Evolutionary conservation across 1,140 invertebrate genomes (phyloP), one percentile per base, ranked within the genome.

Genomic region (Drosophila takahashii): DNA sequence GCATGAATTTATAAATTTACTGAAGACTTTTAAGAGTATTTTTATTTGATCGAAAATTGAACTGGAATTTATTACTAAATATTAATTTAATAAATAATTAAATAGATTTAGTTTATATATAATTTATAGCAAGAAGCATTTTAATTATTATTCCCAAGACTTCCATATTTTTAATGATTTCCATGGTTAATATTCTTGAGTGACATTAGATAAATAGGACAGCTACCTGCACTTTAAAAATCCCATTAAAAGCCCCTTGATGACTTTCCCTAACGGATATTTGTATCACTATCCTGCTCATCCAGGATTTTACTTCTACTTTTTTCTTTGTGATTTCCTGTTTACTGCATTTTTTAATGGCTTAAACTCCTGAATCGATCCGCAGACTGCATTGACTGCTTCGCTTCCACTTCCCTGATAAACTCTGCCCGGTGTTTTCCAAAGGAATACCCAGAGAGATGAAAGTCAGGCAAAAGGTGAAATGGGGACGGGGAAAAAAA

Each of bases 331-430:
- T 41, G 45, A 65, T 27, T 65, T 67, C 45, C 64, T 65, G 62
- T 67, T 67, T 67, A 67, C 59, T 67, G 64, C 64, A 51, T 50
- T 65, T 58, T 51, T 67, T 67, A 66, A 66, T 66, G 36, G 59
- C 59, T 66, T 15, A 41, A 65, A 50, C 59, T 61, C n/a, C 45
- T 10, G 27, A 64, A 67, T 67, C 64, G 64, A 67, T 67, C 36
- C 42, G 64, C 64, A 42, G 59, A 65, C 42, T 67, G 58, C 64
- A 67, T 67, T 64, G 59, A 67, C 44, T 64, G 64, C 58, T 50
- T 18, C 59, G 34, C 44, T 27, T 16, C 58, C 58, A 67, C 62
- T 67, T 64, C 15, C 13, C 64, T 64, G 64, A 67, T 67, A 64
- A 67, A 67, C 64, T 51, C 27, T 15, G 51, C 51, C 29, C 42